phyloP scores from a whole-genome alignment of 2,113 vertebrate species.

The Bubalus kerabau region DNA sequence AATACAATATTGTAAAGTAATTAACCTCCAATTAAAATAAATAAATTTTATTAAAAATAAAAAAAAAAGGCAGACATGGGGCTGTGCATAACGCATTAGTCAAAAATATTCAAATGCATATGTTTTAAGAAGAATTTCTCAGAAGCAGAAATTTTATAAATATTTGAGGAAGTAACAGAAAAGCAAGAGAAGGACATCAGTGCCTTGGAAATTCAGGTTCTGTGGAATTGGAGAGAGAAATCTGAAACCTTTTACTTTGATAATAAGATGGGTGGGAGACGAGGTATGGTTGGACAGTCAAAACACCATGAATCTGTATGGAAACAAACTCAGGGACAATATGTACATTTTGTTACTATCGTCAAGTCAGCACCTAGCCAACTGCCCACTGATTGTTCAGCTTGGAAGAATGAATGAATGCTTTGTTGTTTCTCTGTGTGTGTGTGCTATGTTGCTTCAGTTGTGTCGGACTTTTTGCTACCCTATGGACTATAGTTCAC shows the following conservation, averaged over 20 bases:
- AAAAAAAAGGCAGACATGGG: neutral
- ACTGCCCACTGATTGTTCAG: neutral
- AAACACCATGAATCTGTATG: neutral
- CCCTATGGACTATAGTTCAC: neutral
- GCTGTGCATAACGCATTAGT: neutral
- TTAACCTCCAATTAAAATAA: too few relatives aligned
- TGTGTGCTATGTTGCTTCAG: neutral
- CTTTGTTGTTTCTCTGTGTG: neutral
- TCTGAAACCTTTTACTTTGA: neutral
- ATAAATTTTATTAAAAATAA: too few relatives aligned
- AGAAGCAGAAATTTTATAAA: neutral
- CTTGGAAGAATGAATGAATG: neutral
- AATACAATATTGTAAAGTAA: too few relatives aligned
- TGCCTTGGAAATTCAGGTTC: neutral
- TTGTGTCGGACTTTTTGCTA: neutral
- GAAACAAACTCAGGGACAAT: neutral
- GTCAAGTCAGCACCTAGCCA: neutral
- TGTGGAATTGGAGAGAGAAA: neutral
- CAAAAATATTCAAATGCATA: neutral
- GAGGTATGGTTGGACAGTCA: neutral
- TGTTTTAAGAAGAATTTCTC: neutral
- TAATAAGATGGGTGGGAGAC: neutral
- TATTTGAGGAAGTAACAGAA: neutral
- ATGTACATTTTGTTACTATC: neutral
- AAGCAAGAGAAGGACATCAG: neutral